A percentile compares a stretch with the other conserved stretches of the same genome.
Conservation (phyloP, 1,140 invertebrate genomes). For the Drosophila melanica region DNA sequence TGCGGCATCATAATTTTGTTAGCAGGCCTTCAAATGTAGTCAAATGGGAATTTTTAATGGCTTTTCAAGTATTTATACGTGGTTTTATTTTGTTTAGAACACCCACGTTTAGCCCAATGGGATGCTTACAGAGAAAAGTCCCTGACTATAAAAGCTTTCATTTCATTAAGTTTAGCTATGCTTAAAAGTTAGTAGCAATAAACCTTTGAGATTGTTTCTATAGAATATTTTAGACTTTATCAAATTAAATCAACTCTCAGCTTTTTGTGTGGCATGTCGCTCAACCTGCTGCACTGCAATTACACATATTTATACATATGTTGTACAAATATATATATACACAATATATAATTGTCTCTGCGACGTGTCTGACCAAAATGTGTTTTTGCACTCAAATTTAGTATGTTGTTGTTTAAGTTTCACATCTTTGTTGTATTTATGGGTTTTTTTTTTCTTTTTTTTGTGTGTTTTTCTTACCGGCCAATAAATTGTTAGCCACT, state of each 20-base stretch:
- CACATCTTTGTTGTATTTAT: slow-evolving; percentile 8
- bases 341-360: slow-evolving; percentile 18
- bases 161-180: no score
- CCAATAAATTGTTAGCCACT: slow-evolving; percentile 78
- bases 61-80: no score
- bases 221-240: no score
- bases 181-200: background rate
- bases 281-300: background rate
- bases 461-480: slow-evolving; percentile 59
- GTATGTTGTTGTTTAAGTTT: slow-evolving; percentile 14
- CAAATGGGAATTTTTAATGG: background rate
- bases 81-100: no score
- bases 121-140: no score
- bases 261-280: background rate
- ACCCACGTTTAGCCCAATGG: no score
- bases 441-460: slow-evolving; percentile 10
- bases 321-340: background rate
- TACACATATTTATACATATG: background rate
- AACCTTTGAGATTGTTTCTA: background rate
- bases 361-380: slow-evolving; percentile 33
- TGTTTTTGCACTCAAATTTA: slow-evolving; percentile 38
- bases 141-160: no score
- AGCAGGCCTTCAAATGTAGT: background rate
- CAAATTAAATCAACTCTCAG: no score
- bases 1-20: background rate